Conservation (phyloP, 1,140 invertebrate genomes). For the Uloborus diversus region DNA sequence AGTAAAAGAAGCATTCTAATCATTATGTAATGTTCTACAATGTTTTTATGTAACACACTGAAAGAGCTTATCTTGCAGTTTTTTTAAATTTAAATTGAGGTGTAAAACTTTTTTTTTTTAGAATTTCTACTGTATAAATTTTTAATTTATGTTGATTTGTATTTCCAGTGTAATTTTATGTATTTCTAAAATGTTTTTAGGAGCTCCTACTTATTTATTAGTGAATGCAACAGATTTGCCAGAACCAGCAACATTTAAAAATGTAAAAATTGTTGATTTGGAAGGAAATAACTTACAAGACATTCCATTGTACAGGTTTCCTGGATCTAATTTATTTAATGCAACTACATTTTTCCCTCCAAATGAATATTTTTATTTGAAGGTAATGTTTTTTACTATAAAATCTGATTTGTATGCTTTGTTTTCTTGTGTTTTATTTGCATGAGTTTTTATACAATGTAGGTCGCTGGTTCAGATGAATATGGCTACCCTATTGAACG, state of each 20-base stretch:
- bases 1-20: too few species aligned
- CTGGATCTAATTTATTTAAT: conserved; percentile 65
- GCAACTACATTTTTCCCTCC: conserved; percentile 67
- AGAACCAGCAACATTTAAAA: conserved; percentile 64
- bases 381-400: conserved; percentile 62
- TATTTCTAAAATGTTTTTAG: conserved; percentile 61
- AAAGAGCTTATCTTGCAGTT: too few species aligned
- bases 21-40: too few species aligned
- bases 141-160: not conserved
- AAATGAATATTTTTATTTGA: conserved; percentile 69
- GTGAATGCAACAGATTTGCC: conserved; percentile 68
- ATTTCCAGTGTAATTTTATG: not conserved
- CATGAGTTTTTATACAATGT: conserved; percentile 49
- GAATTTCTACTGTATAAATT: too few species aligned
- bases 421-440: not conserved
- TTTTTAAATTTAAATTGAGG: too few species aligned
- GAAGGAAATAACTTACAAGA: conserved; percentile 66
- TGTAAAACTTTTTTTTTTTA: too few species aligned
- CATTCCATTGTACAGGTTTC: conserved; percentile 63
- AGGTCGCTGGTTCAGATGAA: conserved; percentile 64
- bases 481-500: conserved; percentile 66
- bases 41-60: too few species aligned
- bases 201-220: conserved; percentile 67
- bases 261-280: conserved; percentile 68
- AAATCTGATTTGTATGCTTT: not conserved